These are phyloP conservation scores for Crioceris asparagi DNA, from an alignment of 2,888 invertebrate genomes.

Conservation along the genomic window DNA sequence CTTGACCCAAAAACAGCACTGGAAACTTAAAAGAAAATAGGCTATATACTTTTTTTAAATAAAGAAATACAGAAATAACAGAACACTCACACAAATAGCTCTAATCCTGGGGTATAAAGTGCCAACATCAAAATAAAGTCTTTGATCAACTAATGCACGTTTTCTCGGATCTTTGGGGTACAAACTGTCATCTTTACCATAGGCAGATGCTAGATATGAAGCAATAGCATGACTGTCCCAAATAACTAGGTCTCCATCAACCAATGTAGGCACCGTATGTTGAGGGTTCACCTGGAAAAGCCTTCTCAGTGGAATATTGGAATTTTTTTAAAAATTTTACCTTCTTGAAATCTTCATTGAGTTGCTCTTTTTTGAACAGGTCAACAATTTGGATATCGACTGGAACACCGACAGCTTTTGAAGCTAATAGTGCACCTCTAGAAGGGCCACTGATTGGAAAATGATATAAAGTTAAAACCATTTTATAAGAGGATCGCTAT, in stretches of 20 bases:
- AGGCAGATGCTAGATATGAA: conserved; percentile 50
- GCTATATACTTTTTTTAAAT: too few species aligned
- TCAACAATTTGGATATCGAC: conserved; percentile 43
- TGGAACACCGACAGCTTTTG: conserved; percentile 47
- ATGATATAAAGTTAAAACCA: conserved; percentile 48
- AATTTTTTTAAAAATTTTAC: conserved; percentile 19
- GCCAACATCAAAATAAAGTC: conserved; percentile 52
- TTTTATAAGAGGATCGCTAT: too few species aligned
- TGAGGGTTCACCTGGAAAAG: conserved; percentile 46
- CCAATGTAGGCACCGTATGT: conserved; percentile 56
- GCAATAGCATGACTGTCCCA: conserved; percentile 61
- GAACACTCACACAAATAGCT: conserved; percentile 46
- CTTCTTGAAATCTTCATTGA: conserved; percentile 43
- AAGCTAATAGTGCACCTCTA: conserved; percentile 48
- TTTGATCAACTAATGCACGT: conserved; percentile 50
- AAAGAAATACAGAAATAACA: not conserved
- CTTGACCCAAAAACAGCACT: conserved; percentile 47
- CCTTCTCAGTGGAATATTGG: not conserved
- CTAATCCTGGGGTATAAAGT: conserved; percentile 51
- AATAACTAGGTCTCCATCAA: conserved; percentile 52
- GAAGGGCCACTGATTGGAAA: conserved; percentile 52
- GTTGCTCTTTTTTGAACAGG: conserved; percentile 49
- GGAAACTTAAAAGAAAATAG: conserved; percentile 43
- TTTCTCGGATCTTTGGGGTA: conserved; percentile 49
- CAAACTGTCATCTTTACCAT: conserved; percentile 47